Evolutionary conservation across 35 echinoderm and acorn worm species (phyloP).

Genomic region (Ptychodera flava): DNA sequence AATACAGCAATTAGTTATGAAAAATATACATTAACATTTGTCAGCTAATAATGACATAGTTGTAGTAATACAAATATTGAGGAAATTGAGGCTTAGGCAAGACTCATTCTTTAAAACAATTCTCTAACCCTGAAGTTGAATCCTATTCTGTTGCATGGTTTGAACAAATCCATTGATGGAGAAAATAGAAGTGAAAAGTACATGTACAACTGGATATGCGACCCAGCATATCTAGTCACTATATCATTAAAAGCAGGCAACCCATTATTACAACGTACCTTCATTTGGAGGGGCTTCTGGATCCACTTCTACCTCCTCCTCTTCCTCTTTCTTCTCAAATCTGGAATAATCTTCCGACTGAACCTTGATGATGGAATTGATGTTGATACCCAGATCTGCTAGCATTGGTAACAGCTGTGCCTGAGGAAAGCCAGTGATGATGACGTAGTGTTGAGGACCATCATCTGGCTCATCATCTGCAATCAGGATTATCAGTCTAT

Average conservation of each 20-base stretch:
- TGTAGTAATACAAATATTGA: slow-evolving; percentile 11
- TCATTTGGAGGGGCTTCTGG: not conserved
- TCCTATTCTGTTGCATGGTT: no score
- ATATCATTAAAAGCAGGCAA: no score
- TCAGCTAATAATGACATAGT: not conserved
- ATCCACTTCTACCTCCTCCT: slow-evolving; percentile 54
- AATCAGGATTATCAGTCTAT: slow-evolving; percentile 4
- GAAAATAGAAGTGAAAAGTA: no score
- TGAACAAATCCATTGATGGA: no score
- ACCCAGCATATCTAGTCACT: no score
- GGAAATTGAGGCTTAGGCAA: no score
- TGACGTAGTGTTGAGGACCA: slow-evolving; percentile 81
- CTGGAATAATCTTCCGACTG: slow-evolving; percentile 61
- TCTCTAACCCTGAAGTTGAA: no score
- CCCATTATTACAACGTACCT: no score
- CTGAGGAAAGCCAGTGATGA: slow-evolving; percentile 74
- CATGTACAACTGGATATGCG: no score
- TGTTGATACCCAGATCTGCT: slow-evolving; percentile 59
- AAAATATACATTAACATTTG: not conserved
- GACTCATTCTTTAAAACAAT: no score
- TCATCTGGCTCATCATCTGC: slow-evolving; percentile 97
- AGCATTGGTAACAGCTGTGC: slow-evolving; percentile 63
- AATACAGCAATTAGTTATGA: not conserved
- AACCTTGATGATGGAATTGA: slow-evolving; percentile 75
- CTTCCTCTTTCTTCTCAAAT: slow-evolving; percentile 56